These are phyloP conservation scores for Fissipunctia ypsillon DNA, from an alignment of 2,888 invertebrate species.

Conservation along the genomic window DNA sequence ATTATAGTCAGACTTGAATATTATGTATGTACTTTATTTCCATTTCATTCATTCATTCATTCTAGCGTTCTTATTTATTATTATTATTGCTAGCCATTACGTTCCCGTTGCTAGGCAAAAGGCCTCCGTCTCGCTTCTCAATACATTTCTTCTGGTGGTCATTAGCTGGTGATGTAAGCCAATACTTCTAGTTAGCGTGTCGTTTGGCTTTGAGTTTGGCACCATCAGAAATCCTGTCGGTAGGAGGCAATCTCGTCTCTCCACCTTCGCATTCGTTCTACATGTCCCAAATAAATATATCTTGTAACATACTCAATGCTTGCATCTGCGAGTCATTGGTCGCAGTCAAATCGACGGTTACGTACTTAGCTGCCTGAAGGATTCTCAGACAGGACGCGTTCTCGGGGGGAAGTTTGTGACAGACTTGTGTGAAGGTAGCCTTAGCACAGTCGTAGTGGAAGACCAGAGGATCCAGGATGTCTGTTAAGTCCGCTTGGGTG, in stretches of 20 bases:
- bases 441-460: constrained; percentile 87
- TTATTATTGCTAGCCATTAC: not conserved
- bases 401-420: constrained; percentile 84
- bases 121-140: not conserved
- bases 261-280: constrained; percentile 55
- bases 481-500: constrained; percentile 89
- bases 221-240: not conserved
- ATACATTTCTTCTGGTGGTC: not conserved
- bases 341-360: constrained; percentile 84
- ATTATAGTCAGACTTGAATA: not conserved
- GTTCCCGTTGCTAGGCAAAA: not conserved
- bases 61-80: not conserved
- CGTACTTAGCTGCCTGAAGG: constrained; percentile 86
- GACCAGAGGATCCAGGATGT: constrained; percentile 87
- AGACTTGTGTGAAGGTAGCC: constrained; percentile 80
- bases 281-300: constrained; percentile 88
- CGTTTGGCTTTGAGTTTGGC: not conserved
- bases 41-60: too few species aligned
- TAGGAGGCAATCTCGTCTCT: not conserved
- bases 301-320: constrained; percentile 83
- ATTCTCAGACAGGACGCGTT: constrained; percentile 84
- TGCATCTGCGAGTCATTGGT: constrained; percentile 80
- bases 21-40: not conserved
- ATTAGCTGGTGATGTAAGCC: not conserved
- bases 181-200: not conserved